Evolutionary conservation across 2,888 invertebrate genomes (phyloP), one percentile per base, ranked within the genome.

Genomic region (Plagiodera versicolora): DNA sequence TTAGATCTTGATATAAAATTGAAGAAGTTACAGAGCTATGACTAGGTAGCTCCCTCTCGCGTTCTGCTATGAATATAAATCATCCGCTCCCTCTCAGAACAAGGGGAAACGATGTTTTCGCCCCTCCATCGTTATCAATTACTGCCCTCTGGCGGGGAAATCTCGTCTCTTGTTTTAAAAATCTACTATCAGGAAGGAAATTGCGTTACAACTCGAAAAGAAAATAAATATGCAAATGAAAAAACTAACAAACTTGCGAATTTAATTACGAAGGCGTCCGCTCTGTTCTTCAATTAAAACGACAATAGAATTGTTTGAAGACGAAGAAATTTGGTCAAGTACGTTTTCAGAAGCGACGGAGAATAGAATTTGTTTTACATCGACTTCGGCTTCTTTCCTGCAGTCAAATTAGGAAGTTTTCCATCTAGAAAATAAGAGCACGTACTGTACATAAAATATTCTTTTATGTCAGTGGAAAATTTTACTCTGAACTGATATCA

Each of bases 261-360:
- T 75, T 75, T 72, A 72, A 72, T 75, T 73, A 74, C 70, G 69
- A 63, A 66, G 67, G 67, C 69, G 61, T 66, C 68, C 70, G 73
- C 68, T 73, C 73, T 70, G 70, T 56, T 70, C 71, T 70, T 70
- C 70, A 75, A 75, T 77, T 76, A 75, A 75, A 74, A 72, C 72
- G 72, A 77, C 76, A 76, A 77, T 76, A 66, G 74, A 74, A 74
- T 72, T 74, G 70, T 68, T 70, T 67, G 69, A 71, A 73, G 74
- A 71, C 71, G 70, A 66, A 66, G 69, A 67, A 72, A 76, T 76
- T 75, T 75, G 76, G 75, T 74, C 71, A 72, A 68, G 71, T 62
- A 68, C 67, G 67, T n/a, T 66, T 60, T 66, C 64, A 55, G 30
- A 44, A 32, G 48, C 44, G 60, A 69, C 64, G 64, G 65, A 66